phyloP scores from a whole-genome alignment of 1,140 invertebrate genomes.

The Hyles vespertilio region DNA sequence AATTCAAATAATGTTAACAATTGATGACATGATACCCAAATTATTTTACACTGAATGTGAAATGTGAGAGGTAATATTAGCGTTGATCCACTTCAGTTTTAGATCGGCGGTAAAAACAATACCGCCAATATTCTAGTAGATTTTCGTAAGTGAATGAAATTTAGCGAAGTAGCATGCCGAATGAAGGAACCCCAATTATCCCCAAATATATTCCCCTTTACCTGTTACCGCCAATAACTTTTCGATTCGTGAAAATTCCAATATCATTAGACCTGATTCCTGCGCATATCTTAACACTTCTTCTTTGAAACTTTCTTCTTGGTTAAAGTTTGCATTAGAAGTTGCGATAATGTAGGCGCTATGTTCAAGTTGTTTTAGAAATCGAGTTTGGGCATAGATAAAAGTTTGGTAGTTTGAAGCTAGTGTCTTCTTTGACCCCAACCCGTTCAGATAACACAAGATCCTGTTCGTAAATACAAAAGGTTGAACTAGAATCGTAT shows the following conservation, averaged over 20 bases:
- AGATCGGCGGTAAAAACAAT: no score
- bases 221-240: conserved; percentile 42
- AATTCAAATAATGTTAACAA: conserved; percentile 36
- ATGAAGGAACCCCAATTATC: conserved; percentile 43
- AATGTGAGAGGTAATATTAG: no score
- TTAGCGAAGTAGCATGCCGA: conserved; percentile 50
- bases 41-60: no score
- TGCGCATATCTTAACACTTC: conserved; percentile 59
- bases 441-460: conserved; percentile 47
- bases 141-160: conserved; percentile 23
- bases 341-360: conserved; percentile 70
- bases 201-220: conserved; percentile 38
- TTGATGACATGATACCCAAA: conserved; percentile 11
- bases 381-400: conserved; percentile 66
- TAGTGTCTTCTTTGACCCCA: conserved; percentile 62
- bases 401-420: conserved; percentile 68
- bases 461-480: conserved; percentile 36
- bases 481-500: conserved; percentile 18
- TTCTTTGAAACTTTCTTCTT: conserved; percentile 63
- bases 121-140: conserved; percentile 15
- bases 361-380: conserved; percentile 66
- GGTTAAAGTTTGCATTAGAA: conserved; percentile 68
- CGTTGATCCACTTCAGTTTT: no score
- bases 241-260: conserved; percentile 71
- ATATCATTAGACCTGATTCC: conserved; percentile 58